Evolutionary conservation across 2,888 invertebrate species (phyloP).

Genomic region (Tetanocera ferruginea): DNA sequence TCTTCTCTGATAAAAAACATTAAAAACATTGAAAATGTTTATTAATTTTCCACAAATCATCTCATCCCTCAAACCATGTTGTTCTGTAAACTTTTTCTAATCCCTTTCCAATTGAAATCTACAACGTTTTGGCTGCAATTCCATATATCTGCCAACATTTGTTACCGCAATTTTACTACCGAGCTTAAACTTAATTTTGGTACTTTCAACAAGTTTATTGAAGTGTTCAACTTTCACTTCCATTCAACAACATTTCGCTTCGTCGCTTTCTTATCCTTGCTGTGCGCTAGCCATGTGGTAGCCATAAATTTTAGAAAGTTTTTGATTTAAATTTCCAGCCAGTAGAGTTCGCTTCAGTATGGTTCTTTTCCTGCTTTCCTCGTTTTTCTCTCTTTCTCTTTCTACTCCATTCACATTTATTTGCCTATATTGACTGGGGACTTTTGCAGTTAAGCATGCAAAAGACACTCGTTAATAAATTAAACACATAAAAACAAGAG

Average conservation of each 20-base stretch:
- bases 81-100: no score
- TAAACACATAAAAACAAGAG: not conserved
- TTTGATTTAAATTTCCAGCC: constrained; percentile 17
- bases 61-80: no score
- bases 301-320: constrained; percentile 16
- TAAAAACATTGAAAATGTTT: no score
- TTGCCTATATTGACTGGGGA: not conserved
- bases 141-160: no score
- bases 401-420: not conserved
- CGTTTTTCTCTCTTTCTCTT: not conserved
- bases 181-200: not conserved
- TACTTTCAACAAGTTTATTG: constrained; percentile 2
- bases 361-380: no score
- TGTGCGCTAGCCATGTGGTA: not conserved
- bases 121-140: no score
- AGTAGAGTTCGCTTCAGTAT: not conserved
- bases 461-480: constrained; percentile 15
- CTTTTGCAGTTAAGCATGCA: constrained; percentile 8
- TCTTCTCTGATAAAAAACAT: no score
- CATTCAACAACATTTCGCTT: constrained; percentile 1
- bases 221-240: constrained; percentile 22
- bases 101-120: no score
- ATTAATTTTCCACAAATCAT: no score
- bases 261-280: not conserved
- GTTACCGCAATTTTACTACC: no score